Conservation (phyloP, 2,888 invertebrate genomes). For the Philopedon plagiatum region DNA sequence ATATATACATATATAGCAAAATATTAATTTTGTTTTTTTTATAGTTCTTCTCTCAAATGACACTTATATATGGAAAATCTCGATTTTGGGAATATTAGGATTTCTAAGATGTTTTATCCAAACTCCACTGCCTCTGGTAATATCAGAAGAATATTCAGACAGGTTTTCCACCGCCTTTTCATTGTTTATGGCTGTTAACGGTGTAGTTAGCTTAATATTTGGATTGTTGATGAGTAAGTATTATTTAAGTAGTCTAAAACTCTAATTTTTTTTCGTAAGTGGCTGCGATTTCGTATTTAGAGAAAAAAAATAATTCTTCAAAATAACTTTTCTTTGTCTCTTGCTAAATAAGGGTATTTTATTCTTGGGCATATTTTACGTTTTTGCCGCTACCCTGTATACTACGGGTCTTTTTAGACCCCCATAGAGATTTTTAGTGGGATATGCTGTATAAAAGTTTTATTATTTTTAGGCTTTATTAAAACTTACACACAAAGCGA, state of each 20-base stretch:
- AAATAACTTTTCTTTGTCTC: no score
- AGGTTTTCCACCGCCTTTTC: conserved; percentile 82
- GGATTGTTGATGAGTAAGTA: conserved; percentile 78
- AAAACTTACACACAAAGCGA: conserved; percentile 77
- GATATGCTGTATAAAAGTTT: no score
- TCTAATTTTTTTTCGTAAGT: no score
- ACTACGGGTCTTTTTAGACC: no score
- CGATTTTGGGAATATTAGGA: conserved; percentile 76
- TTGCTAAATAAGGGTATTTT: no score
- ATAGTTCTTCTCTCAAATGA: conserved; percentile 74
- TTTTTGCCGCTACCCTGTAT: no score
- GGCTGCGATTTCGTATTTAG: no score
- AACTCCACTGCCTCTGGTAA: conserved; percentile 79
- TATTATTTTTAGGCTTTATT: conserved; percentile 71
- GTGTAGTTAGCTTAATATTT: conserved; percentile 77
- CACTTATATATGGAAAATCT: conserved; percentile 73
- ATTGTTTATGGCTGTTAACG: conserved; percentile 80
- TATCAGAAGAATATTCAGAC: conserved; percentile 79
- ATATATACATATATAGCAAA: no score
- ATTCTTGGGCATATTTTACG: no score
- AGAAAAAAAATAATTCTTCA: no score
- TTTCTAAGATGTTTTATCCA: conserved; percentile 80
- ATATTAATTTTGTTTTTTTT: conserved; percentile 55
- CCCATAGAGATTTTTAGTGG: no score
- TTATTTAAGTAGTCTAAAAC: neutral